phyloP scores from a whole-genome alignment of 2,113 vertebrate species.

The Myrmophylax atrothorax region DNA sequence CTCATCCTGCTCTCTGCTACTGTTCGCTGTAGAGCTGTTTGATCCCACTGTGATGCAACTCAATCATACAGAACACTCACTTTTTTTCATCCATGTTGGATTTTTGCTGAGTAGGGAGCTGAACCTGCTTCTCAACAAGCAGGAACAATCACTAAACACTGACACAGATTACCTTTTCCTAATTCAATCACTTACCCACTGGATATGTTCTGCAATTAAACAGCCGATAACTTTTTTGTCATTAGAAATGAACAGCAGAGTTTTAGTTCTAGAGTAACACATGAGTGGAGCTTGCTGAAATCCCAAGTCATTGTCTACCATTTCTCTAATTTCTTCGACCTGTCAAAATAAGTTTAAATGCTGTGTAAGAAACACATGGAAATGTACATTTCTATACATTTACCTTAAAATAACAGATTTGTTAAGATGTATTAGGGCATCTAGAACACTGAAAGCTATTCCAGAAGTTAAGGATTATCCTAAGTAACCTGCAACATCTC shows the following conservation, averaged over 20 bases:
- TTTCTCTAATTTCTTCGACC: slow-evolving; percentile 98
- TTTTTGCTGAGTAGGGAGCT: not conserved
- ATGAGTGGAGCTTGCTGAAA: slow-evolving; percentile 95
- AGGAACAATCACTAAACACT: not conserved
- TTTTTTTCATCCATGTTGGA: not conserved
- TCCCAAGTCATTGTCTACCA: slow-evolving; percentile 98
- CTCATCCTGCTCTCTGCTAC: not conserved
- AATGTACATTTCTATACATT: not conserved
- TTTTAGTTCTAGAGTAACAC: slow-evolving; percentile 95
- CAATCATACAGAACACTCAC: not conserved
- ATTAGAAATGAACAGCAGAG: slow-evolving; percentile 96
- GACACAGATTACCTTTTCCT: not conserved
- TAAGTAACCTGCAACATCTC: not conserved
- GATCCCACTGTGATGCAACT: not conserved
- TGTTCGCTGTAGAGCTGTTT: not conserved
- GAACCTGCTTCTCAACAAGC: not conserved
- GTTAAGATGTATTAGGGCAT: not conserved
- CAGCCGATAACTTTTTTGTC: slow-evolving; percentile 97
- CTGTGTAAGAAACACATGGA: not conserved
- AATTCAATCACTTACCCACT: slow-evolving; percentile 84
- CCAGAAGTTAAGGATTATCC: not conserved
- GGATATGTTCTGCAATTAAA: slow-evolving; percentile 98
- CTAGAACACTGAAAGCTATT: not conserved
- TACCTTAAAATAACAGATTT: not conserved
- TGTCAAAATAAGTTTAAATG: slow-evolving; percentile 68